Percentiles rank a stretch among this genome's conserved stretches.
Evolutionary conservation across 2,113 vertebrate genomes (phyloP).

Genomic region (Salminus brasiliensis): DNA sequence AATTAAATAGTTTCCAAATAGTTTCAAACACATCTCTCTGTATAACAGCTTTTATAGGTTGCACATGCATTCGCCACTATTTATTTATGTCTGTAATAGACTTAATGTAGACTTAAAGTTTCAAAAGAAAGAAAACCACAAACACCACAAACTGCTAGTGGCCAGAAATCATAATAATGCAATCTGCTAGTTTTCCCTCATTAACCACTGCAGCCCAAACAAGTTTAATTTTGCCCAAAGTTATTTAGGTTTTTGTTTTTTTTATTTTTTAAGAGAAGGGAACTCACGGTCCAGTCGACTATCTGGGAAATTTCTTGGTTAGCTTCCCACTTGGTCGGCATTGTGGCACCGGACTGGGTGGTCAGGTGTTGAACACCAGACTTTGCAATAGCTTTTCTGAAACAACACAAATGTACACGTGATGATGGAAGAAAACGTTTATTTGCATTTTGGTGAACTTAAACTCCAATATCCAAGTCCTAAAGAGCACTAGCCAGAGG

Average conservation of each 20-base stretch:
- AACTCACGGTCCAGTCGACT: constrained; percentile 94
- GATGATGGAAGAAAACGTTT: not conserved
- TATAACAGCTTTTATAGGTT: too few species aligned
- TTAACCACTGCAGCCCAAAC: not conserved
- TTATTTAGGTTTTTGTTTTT: too few species aligned
- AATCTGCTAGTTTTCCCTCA: not conserved
- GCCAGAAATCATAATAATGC: not conserved
- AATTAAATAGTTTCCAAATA: too few species aligned
- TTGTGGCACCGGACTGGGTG: constrained; percentile 67
- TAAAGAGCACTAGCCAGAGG: not conserved
- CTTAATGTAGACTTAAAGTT: too few species aligned
- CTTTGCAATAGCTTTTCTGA: constrained; percentile 92
- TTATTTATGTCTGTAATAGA: too few species aligned
- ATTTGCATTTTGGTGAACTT: not conserved
- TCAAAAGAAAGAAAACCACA: too few species aligned
- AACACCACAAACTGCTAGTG: not conserved
- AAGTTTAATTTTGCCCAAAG: not conserved
- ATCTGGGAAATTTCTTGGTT: constrained; percentile 81
- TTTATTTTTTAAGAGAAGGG: not conserved
- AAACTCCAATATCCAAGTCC: not conserved
- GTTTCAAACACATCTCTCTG: too few species aligned
- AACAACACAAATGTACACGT: constrained; percentile 60
- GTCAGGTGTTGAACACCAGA: constrained; percentile 82
- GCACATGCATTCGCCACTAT: too few species aligned
- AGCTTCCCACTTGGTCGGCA: constrained; percentile 64